These are phyloP conservation scores for Pterostichus madidus DNA, from an alignment of 2,888 invertebrate genomes.

Conservation along the genomic window DNA sequence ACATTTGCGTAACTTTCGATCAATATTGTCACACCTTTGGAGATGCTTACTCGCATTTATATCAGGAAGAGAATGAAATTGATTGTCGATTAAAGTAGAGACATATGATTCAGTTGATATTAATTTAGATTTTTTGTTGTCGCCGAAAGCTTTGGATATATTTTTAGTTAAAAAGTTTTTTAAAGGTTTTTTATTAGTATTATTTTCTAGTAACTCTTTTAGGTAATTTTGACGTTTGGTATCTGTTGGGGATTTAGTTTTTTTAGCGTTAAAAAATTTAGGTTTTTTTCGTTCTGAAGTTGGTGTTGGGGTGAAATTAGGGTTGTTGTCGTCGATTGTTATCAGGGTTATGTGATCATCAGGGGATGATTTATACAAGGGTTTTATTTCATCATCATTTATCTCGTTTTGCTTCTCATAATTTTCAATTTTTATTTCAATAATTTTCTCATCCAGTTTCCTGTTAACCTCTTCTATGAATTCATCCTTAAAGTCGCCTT, in stretches of 20 bases:
- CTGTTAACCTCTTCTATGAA: conserved; percentile 58
- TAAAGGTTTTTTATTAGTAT: conserved; percentile 76
- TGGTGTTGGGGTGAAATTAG: not conserved
- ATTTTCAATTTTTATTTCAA: conserved; percentile 73
- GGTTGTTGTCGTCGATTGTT: conserved; percentile 55
- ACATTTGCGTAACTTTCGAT: conserved; percentile 82
- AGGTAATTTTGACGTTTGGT: conserved; percentile 74
- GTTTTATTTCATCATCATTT: conserved; percentile 69
- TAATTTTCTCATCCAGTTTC: conserved; percentile 47
- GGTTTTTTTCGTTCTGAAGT: conserved; percentile 26
- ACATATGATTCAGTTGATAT: conserved; percentile 62
- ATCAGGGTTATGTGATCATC: conserved; percentile 57
- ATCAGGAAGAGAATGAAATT: conserved; percentile 86
- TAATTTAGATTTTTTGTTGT: conserved; percentile 78
- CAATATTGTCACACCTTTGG: conserved; percentile 85
- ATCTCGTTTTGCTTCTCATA: no score
- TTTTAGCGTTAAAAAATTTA: conserved; percentile 56
- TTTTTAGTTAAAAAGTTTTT: conserved; percentile 76
- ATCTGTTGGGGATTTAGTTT: conserved; percentile 54
- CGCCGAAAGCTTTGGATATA: conserved; percentile 75
- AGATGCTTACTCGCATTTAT: conserved; percentile 83
- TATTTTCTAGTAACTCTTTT: conserved; percentile 75
- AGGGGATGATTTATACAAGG: conserved; percentile 13
- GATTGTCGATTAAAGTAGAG: conserved; percentile 81
- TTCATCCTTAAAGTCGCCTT: conserved; percentile 42